These are phyloP conservation scores for Ophion slaviceki DNA, from an alignment of 2,888 invertebrate species.

Conservation along the genomic window DNA sequence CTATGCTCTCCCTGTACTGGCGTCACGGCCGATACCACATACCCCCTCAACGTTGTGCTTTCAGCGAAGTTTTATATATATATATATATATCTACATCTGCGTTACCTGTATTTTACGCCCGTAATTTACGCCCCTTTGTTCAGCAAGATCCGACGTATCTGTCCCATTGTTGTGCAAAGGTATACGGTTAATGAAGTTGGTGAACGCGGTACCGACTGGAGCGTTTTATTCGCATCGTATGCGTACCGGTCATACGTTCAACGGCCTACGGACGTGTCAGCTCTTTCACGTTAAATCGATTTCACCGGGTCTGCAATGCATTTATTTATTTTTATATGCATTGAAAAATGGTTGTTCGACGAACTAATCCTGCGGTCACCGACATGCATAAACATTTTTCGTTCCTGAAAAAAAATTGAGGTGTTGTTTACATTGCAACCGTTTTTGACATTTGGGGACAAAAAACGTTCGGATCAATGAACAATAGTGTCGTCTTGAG, in stretches of 20 bases:
- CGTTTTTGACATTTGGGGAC: too few relatives aligned
- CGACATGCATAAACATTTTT: background rate
- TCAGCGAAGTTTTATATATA: too few relatives aligned
- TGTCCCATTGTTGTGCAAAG: background rate
- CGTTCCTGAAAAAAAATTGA: background rate
- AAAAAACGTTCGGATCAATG: too few relatives aligned
- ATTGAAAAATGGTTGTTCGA: background rate
- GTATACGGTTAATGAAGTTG: background rate
- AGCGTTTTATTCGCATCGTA: background rate
- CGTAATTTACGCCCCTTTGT: background rate
- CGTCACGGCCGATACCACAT: constrained; percentile 4
- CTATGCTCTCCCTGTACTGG: background rate
- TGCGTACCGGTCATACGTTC: background rate
- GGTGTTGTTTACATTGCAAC: too few relatives aligned
- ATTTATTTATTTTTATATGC: background rate
- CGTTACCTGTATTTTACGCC: background rate
- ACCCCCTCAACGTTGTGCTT: background rate
- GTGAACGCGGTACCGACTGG: background rate
- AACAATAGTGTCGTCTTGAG: too few relatives aligned
- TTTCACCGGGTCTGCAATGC: background rate
- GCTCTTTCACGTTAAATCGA: background rate
- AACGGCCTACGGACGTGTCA: background rate
- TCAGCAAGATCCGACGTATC: background rate
- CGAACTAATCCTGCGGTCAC: background rate
- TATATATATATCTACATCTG: background rate